A percentile compares a stretch with the other conserved stretches of the same genome.
These are phyloP conservation scores for Ctenoplectra terminalis DNA, from an alignment of 1,140 invertebrate genomes.

Conservation along the genomic window DNA sequence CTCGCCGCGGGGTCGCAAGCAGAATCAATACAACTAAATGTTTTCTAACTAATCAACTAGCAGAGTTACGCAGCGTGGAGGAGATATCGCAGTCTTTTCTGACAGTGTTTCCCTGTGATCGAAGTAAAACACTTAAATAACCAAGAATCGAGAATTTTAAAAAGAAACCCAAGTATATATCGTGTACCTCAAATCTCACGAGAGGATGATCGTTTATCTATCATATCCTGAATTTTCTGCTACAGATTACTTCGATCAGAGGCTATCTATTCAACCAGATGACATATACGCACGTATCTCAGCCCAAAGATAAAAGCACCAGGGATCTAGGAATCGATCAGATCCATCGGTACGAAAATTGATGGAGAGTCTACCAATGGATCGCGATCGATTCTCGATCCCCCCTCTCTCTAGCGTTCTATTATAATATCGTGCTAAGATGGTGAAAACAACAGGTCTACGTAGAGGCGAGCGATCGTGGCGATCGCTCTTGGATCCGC, in stretches of 20 bases:
- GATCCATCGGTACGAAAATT: background rate
- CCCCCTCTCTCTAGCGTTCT: slow-evolving; percentile 35
- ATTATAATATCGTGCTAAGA: slow-evolving; percentile 47
- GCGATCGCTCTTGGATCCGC: background rate
- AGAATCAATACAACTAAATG: slow-evolving; percentile 58
- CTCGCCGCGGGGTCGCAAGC: slow-evolving; percentile 57
- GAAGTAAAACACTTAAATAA: background rate
- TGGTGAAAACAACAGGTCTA: slow-evolving; percentile 38
- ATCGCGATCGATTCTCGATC: slow-evolving; percentile 33
- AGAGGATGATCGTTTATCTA: no score
- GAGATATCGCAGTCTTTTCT: slow-evolving; percentile 44
- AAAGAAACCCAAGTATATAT: background rate
- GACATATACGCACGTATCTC: slow-evolving; percentile 30
- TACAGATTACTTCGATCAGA: slow-evolving; percentile 22
- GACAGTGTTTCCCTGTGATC: background rate
- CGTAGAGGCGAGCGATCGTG: slow-evolving; percentile 33
- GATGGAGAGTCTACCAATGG: background rate
- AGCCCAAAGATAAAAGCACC: slow-evolving; percentile 20
- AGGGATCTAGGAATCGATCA: slow-evolving; percentile 9
- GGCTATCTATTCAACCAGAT: background rate
- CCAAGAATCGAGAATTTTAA: no score
- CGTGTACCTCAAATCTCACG: no score
- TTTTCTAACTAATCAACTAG: slow-evolving; percentile 57
- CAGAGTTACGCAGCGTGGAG: slow-evolving; percentile 50
- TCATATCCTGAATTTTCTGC: background rate